Conservation (phyloP, 2,888 invertebrate genomes). For the Yponomeuta sedellus region DNA sequence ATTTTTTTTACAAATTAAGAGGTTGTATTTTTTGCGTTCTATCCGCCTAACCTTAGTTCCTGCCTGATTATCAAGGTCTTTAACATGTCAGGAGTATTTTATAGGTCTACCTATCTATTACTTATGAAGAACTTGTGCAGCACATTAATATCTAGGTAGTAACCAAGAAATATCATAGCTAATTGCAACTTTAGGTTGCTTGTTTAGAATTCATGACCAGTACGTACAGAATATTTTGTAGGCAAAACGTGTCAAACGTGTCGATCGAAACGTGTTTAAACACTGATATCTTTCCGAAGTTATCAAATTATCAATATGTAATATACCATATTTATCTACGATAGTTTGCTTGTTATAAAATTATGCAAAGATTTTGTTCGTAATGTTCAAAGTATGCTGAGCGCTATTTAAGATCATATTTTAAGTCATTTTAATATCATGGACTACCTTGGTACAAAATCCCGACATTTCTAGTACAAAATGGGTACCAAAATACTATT, state of each 20-base stretch:
- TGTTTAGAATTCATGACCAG: too few relatives aligned
- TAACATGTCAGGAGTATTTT: slow-evolving; percentile 30
- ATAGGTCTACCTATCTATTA: slow-evolving; percentile 56
- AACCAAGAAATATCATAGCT: background rate
- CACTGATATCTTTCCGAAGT: background rate
- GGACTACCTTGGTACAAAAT: background rate
- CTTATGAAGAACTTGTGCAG: slow-evolving; percentile 68
- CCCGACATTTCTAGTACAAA: background rate
- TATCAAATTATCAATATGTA: background rate
- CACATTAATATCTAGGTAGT: slow-evolving; percentile 30
- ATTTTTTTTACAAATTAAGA: background rate
- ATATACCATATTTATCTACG: background rate
- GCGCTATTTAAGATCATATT: background rate
- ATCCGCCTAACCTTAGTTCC: slow-evolving; percentile 8
- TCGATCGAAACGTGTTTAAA: background rate
- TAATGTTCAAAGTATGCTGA: background rate
- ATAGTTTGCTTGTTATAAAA: background rate
- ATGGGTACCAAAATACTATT: slow-evolving; percentile 9
- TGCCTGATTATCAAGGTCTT: background rate
- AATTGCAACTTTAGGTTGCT: background rate
- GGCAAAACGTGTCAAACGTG: background rate
- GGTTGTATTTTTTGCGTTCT: background rate
- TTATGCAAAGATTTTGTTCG: background rate
- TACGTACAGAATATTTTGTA: background rate
- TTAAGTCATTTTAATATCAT: slow-evolving; percentile 2